These are phyloP conservation scores for Cassiopea xamachana DNA, from an alignment of 30 jellyfish, hydroid and myxozoan species.

Conservation along the genomic window DNA sequence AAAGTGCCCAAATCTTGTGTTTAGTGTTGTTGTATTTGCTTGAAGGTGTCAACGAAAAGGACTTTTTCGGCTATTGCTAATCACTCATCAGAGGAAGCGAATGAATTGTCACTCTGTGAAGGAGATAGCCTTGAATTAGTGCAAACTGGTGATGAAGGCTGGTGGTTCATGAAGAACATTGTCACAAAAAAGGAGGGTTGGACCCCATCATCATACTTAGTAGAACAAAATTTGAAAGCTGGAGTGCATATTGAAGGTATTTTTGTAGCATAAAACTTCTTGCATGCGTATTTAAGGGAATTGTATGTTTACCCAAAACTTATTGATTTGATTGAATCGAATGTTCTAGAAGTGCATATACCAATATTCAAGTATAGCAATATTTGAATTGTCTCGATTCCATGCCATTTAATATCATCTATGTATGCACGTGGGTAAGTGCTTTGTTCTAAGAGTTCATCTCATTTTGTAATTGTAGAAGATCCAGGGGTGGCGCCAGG, in stretches of 20 bases:
- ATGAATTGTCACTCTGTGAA: conserved; percentile 64
- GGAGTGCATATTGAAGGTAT: conserved; percentile 32
- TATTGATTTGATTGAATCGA: too few species aligned
- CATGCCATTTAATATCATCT: too few species aligned
- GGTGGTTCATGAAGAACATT: conserved; percentile 79
- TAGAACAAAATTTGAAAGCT: conserved; percentile 46
- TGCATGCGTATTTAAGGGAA: too few species aligned
- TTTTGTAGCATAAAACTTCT: neutral
- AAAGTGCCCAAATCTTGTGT: too few species aligned
- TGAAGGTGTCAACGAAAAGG: conserved; percentile 24
- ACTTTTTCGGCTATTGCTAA: conserved; percentile 81
- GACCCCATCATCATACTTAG: conserved; percentile 88
- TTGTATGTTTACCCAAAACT: too few species aligned
- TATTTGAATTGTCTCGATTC: too few species aligned
- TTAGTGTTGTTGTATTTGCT: neutral
- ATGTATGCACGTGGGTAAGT: too few species aligned
- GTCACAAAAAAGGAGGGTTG: conserved; percentile 72
- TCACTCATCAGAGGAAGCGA: conserved; percentile 73
- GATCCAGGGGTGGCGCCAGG: too few species aligned
- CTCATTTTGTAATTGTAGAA: too few species aligned
- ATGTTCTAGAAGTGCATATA: too few species aligned
- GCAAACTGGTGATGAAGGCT: conserved; percentile 83
- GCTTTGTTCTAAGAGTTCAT: too few species aligned
- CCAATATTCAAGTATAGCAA: too few species aligned
- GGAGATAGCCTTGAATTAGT: conserved; percentile 76